These are phyloP conservation scores for Probosciger aterrimus DNA, from an alignment of 2,113 vertebrate species.

Conservation along the genomic window DNA sequence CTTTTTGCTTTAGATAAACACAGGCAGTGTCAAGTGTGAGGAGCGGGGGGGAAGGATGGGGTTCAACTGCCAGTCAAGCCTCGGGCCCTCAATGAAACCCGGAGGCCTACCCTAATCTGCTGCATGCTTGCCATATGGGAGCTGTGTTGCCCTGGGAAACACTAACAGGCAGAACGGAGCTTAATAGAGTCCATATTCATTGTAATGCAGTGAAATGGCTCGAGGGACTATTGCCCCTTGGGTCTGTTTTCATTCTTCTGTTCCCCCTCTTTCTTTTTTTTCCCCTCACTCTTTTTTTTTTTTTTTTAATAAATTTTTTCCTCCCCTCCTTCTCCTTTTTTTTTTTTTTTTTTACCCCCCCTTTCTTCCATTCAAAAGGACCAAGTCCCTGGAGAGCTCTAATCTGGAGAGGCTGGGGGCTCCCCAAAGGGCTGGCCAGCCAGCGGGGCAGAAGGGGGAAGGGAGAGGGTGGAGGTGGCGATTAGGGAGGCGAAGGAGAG, in stretches of 20 bases:
- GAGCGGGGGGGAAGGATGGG: conserved; percentile 73
- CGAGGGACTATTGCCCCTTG: conserved; percentile 85
- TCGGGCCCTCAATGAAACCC: conserved; percentile 74
- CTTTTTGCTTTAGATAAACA: conserved; percentile 94
- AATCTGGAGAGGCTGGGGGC: conserved; percentile 69
- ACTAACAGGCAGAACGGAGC: conserved; percentile 99
- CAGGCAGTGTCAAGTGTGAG: conserved; percentile 99
- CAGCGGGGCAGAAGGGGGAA: not conserved
- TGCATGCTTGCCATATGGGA: conserved; percentile 96
- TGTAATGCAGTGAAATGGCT: conserved; percentile 98
- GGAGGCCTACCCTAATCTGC: conserved; percentile 86
- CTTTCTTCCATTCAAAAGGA: conserved; percentile 59
- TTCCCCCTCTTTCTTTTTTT: conserved; percentile 67
- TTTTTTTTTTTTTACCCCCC: conserved; percentile 8
- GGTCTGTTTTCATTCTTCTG: conserved; percentile 78
- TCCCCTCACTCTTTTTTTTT: conserved; percentile 24
- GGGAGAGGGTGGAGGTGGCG: not conserved
- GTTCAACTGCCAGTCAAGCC: conserved; percentile 90
- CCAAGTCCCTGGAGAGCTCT: conserved; percentile 70
- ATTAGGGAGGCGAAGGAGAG: not conserved
- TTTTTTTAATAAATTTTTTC: conserved; percentile 23
- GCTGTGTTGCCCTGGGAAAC: conserved; percentile 95
- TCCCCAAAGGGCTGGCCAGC: conserved; percentile 15
- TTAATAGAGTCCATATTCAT: conserved; percentile 99
- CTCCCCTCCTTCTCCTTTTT: conserved; percentile 52